A percentile compares a stretch with the other conserved stretches of the same genome.
Evolutionary conservation across 1,140 invertebrate species (phyloP).

Genomic region (Teleogryllus occipitalis): DNA sequence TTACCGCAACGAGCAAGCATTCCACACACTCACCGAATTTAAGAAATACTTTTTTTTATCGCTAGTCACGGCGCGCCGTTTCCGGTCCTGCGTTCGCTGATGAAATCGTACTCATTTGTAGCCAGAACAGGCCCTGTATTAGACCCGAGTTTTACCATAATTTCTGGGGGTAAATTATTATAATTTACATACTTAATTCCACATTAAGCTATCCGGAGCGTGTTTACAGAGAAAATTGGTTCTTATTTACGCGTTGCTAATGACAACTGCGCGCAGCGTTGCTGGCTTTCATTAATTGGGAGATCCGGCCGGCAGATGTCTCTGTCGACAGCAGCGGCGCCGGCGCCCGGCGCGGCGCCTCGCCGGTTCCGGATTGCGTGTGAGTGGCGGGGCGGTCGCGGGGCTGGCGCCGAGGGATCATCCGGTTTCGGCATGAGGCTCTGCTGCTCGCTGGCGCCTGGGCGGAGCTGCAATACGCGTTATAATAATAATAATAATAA

Average conservation of each 20-base stretch:
- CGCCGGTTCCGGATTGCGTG: too few species aligned
- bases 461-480: too few species aligned
- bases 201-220: neutral
- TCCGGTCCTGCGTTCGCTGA: neutral
- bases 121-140: neutral
- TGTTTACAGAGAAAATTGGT: conserved; percentile 5
- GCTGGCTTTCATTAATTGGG: neutral
- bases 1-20: neutral
- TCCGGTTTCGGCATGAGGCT: too few species aligned
- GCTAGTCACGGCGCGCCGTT: neutral
- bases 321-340: neutral
- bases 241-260: conserved; percentile 4
- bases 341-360: too few species aligned
- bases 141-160: neutral
- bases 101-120: conserved; percentile 1
- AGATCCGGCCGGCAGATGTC: neutral
- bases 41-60: neutral
- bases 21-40: conserved; percentile 1
- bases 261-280: neutral
- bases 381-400: too few species aligned
- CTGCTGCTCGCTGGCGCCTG: too few species aligned
- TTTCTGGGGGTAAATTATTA: neutral
- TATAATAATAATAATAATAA: too few species aligned
- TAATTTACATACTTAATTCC: conserved; percentile 2
- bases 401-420: too few species aligned